Evolutionary conservation across 2,888 invertebrate genomes (phyloP), one percentile per base, ranked within the genome.

Genomic region (Odontocolon sp.): DNA sequence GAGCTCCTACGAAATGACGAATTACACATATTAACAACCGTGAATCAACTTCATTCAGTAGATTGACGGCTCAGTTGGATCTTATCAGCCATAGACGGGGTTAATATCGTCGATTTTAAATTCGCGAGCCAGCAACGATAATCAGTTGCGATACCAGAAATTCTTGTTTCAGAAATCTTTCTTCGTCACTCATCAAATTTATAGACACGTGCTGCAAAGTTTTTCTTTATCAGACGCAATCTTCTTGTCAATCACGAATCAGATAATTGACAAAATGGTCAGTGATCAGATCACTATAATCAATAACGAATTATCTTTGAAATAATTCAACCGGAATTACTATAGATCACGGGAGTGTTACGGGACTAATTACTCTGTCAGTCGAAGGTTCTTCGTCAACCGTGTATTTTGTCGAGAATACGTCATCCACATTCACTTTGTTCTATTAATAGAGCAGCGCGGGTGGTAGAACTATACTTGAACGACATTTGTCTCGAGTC

Each of bases 361-460:
- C 14, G 50, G 26, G 50, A 11, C 26, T n/a, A 26, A 50, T 14
- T 26, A 2, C 26, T 23, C 5, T 26, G 11, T 23, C 26, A 9
- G 11, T 2, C 11, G 26, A 47, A 47, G 47, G 23, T 45, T 21
- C 23, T 5, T 11, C n/a, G 28, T 26, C 26, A 50, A 52, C 21
- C 14, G 16, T 52, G 50, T 52, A 52, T 52, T 52, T 28, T 28
- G 28, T 52, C 14, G 14, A 28, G 28, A 52, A 14, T 14, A 28
- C 26, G 18, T 14, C 16, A 52, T 8, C 8, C 50, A 11, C 3
- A 28, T 31, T 28, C 28, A 8, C 31, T 11, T 4, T 4, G 1
- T 50, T 23, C 26, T 11, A 50, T 50, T 50, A 50, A 50, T 50
- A 50, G 23, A 11, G 6, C n/a, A n/a, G n/a, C n/a, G n/a, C n/a